Base-by-base conservation (phyloP, 2,888 invertebrate genomes). In the Drosophila leonis region DNA sequence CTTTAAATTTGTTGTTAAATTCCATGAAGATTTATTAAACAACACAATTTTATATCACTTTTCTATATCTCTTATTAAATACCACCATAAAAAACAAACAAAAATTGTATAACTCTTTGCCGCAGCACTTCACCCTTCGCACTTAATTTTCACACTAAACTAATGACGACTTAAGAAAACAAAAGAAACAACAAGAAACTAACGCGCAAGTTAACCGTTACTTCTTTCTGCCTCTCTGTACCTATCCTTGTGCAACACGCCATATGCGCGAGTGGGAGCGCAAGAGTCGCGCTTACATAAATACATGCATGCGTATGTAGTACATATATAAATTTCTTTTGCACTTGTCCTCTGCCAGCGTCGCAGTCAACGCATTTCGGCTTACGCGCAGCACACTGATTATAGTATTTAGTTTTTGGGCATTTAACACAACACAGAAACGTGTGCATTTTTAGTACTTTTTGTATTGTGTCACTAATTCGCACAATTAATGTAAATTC, bases 181-280 rank as follows among this genome's bases (percentile, higher is more conserved):
- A 33, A 33, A 33, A 4, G 20, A 49, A 13, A 33, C 13, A 49
- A 0, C 12, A 0, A 33, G 49, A 33, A 49, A 33, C 31, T 18
- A 31, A 20, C 49, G 49, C 31, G 18, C 12, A 49, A 49, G 20
- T 49, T 49, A 33, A 49, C 49, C 49, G 49, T 49, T 49, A 18
- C 7, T 49, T 49, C 18, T 13, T 33, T 13, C 20, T 49, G 33
- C 13, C 6, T 18, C 20, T 31, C 18, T 13, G 13, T 1, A 0
- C 4, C 18, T 3, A 18, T 7, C 20, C 49, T 49, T 7, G 3
- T 18, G 4, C n/a, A n/a, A 2, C 44, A 3, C 10, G 4, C 3
- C 10, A 12, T 0, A 31, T 18, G 31, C 0, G 0, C 1, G 18
- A 49, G 12, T 13, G 18, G 31, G 31, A 49, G 18, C 12, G 31